A percentile compares a stretch with the other conserved stretches of the same genome.
Conservation (phyloP, 2,113 vertebrate genomes). For the Phalacrocorax pelagicus region DNA sequence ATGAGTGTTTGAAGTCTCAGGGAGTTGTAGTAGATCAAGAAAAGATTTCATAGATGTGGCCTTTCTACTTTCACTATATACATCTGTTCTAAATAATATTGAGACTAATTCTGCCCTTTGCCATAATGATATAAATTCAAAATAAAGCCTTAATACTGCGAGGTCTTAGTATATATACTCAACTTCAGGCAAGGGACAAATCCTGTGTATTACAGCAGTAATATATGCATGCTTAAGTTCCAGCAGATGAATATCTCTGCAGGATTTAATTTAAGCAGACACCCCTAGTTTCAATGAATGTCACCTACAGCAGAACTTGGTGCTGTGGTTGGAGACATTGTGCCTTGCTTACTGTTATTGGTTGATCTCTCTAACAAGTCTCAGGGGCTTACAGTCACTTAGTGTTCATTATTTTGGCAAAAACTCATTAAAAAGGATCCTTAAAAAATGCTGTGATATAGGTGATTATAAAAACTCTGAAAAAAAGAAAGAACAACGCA, state of each 20-base stretch:
- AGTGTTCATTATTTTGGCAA: neutral
- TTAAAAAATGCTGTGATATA: neutral
- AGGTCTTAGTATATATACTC: neutral
- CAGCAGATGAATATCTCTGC: neutral
- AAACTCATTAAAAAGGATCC: neutral
- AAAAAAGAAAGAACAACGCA: neutral
- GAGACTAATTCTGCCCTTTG: neutral
- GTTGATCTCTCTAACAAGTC: neutral
- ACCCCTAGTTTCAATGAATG: neutral
- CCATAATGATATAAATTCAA: neutral
- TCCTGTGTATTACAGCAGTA: neutral
- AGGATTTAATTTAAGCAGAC: conserved; percentile 37
- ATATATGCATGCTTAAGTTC: neutral
- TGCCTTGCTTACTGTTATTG: neutral
- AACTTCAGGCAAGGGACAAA: neutral
- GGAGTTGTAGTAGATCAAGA: neutral
- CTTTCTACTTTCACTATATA: neutral
- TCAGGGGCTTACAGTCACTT: neutral
- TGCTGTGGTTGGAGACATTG: neutral
- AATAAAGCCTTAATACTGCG: neutral
- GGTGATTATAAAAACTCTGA: neutral
- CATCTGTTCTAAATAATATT: conserved; percentile 1
- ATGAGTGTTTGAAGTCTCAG: conserved; percentile 25
- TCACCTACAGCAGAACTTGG: neutral
- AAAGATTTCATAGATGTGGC: conserved; percentile 2